A percentile compares a stretch with the other conserved stretches of the same genome.
phyloP scores from a whole-genome alignment of 1,140 invertebrate species.

The Heliconius nattereri region DNA sequence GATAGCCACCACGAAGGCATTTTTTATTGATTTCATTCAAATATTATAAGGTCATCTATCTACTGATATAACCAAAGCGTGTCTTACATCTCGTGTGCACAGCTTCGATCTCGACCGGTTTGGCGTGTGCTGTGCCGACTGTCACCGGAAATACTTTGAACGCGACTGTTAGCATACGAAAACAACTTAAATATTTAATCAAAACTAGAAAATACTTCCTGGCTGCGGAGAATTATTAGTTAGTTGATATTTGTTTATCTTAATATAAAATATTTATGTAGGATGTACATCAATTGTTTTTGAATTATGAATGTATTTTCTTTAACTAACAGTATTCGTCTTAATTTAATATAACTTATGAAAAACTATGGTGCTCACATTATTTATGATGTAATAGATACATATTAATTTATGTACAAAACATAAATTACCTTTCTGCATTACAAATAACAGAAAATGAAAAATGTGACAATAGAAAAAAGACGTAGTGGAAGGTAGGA shows the following conservation, averaged over 20 bases:
- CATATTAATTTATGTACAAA: no score
- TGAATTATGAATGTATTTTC: no score
- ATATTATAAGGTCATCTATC: background rate
- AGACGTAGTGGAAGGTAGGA: no score
- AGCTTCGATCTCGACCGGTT: constrained; percentile 58
- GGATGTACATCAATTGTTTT: no score
- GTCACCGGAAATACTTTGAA: constrained; percentile 63
- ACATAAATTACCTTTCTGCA: no score
- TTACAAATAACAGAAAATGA: background rate
- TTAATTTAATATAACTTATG: no score
- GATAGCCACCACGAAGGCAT: no score
- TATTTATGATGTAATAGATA: no score
- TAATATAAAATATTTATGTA: no score
- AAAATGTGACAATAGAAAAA: background rate
- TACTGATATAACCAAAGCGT: background rate
- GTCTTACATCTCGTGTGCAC: constrained; percentile 18
- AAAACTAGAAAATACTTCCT: constrained; percentile 35
- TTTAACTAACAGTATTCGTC: no score
- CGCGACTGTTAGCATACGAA: constrained; percentile 48
- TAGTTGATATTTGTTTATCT: background rate
- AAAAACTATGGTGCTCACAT: no score
- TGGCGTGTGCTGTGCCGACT: constrained; percentile 66
- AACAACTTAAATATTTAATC: constrained; percentile 44
- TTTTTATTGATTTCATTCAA: background rate
- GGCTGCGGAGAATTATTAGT: background rate